These are phyloP conservation scores for Coreoperca whiteheadi DNA, from an alignment of 2,113 vertebrate species.

Conservation along the genomic window DNA sequence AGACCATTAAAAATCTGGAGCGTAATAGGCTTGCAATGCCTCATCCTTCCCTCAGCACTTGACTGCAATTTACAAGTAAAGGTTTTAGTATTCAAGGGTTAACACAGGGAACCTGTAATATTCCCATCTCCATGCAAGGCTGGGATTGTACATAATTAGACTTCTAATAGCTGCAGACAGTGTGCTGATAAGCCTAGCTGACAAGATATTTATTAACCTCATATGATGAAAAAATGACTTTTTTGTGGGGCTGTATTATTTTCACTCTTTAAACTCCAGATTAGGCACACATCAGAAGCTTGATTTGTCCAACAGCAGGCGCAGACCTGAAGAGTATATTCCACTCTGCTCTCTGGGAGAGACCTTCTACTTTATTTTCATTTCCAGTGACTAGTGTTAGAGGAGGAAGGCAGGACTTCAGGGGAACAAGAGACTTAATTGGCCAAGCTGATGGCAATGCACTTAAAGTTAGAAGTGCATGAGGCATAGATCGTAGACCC, in stretches of 20 bases:
- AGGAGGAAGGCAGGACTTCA: conserved; percentile 61
- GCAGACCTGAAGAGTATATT: conserved; percentile 35
- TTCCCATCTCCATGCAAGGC: conserved; percentile 35
- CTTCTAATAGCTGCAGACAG: conserved; percentile 28
- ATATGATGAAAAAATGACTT: conserved; percentile 40
- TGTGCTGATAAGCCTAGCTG: conserved; percentile 11
- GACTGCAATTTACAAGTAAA: conserved; percentile 59
- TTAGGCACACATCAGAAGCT: conserved; percentile 53
- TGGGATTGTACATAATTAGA: conserved; percentile 58
- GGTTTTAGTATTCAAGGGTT: conserved; percentile 61
- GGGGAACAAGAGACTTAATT: conserved; percentile 82
- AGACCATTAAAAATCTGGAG: conserved; percentile 49
- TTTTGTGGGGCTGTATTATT: conserved; percentile 25
- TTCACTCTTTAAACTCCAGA: conserved; percentile 45
- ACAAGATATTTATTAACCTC: conserved; percentile 48
- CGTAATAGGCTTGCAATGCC: conserved; percentile 29
- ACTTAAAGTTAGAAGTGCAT: conserved; percentile 81
- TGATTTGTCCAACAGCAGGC: conserved; percentile 48
- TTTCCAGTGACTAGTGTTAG: conserved; percentile 70
- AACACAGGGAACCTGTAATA: conserved; percentile 49
- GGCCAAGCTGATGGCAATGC: conserved; percentile 80
- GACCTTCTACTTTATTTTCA: conserved; percentile 70
- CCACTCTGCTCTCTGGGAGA: conserved; percentile 40
- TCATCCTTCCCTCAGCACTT: conserved; percentile 43
- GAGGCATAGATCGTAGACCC: conserved; percentile 81